Percentiles rank a stretch among this genome's conserved stretches.
phyloP scores from a whole-genome alignment of 2,113 vertebrate genomes.

The Gymnobelideus leadbeateri region DNA sequence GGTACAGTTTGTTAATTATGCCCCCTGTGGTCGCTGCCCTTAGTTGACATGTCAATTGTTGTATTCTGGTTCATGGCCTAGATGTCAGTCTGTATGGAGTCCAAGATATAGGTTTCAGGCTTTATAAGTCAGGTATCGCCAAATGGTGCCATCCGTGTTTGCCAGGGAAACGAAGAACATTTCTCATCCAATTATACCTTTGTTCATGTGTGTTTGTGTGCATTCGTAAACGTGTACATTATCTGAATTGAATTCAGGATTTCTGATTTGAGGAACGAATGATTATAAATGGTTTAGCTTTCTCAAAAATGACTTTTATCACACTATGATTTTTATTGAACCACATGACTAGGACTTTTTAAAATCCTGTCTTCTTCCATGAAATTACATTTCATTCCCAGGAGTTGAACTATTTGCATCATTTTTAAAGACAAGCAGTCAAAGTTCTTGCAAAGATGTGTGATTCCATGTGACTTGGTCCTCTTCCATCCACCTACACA shows the following conservation, averaged over 20 bases:
- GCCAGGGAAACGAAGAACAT: neutral
- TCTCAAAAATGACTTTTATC: neutral
- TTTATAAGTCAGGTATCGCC: conserved; percentile 30
- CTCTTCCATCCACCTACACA: neutral
- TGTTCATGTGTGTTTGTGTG: neutral
- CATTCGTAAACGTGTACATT: neutral
- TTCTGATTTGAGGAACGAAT: neutral
- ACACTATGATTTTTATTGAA: conserved; percentile 11
- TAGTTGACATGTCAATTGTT: neutral
- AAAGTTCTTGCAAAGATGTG: neutral
- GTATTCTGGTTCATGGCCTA: neutral
- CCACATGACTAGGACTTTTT: neutral
- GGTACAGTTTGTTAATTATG: conserved; percentile 19
- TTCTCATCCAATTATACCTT: neutral
- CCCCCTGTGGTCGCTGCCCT: neutral
- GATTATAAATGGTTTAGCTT: conserved; percentile 41
- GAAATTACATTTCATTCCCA: conserved; percentile 44
- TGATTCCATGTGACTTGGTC: neutral
- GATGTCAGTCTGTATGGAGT: conserved; percentile 13
- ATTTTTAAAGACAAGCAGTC: neutral
- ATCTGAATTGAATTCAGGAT: conserved; percentile 1
- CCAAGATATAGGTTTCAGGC: neutral
- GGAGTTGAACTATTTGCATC: conserved; percentile 23
- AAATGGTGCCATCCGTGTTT: neutral
- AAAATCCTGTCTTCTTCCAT: conserved; percentile 19